Evolutionary conservation across 2,888 invertebrate genomes (phyloP), one percentile per base, ranked within the genome.

Genomic region (Fissipunctia ypsillon): DNA sequence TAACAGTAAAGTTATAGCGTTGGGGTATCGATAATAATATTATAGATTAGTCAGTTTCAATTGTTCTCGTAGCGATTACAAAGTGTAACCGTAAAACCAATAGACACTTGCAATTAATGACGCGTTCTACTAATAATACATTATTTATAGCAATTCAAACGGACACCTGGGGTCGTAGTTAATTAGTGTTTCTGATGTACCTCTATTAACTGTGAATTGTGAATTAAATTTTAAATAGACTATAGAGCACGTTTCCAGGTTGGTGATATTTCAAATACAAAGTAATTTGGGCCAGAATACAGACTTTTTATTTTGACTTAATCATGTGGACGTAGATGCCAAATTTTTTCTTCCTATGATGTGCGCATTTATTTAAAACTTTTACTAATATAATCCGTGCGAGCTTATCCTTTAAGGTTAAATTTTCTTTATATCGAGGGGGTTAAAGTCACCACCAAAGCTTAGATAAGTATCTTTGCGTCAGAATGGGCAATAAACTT

Each of bases 91-190:
- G 65, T 72, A 73, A 69, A 75, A 73, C 67, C 71, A 83, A 38
- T 65, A 70, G 61, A 60, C 73, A 72, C 63, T 73, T 48, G 48
- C 71, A 74, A 81, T 81, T 77, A 81, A 81, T 85, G 74, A 77
- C 72, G 75, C 79, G 85, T 79, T 85, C 81, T 57, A 70, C 72
- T 77, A 66, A 85, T 77, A 66, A 85, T 85, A 52, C 52, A 83
- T 85, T 78, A 85, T 85, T 85, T 73, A 85, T 83, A 67, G 60
- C 66, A 60, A 69, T 76, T 67, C 81, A 73, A 68, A 43, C 60
- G n/a, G 63, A 76, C 83, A 81, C 77, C 74, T 84, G 78, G 79
- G 69, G 63, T 77, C 57, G 63, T 66, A 50, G 59, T 56, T 72
- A 76, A 85, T 79, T 84, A 69, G 69, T 69, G 61, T 64, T 73